A percentile compares a stretch with the other conserved stretches of the same genome.
phyloP scores from a whole-genome alignment of 2,888 invertebrate genomes.

The Standfussiana lucernea region DNA sequence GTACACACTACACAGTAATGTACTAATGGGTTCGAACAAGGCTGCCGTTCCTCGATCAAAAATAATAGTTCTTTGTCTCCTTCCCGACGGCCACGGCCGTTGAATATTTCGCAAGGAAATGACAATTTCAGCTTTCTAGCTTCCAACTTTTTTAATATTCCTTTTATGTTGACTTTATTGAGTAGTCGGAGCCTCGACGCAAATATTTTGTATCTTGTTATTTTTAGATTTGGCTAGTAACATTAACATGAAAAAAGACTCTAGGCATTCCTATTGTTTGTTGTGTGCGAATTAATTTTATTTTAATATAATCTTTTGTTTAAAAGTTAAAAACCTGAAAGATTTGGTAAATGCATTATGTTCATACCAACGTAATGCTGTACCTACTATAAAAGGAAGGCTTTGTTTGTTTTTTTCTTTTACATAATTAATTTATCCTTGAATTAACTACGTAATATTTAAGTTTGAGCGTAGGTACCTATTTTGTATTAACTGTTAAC shows the following conservation, averaged over 20 bases:
- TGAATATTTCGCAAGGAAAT: background rate
- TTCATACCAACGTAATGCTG: background rate
- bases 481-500: background rate
- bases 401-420: background rate
- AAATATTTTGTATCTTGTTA: background rate
- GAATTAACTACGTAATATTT: conserved; percentile 6
- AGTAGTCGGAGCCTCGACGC: background rate
- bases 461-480: background rate
- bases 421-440: conserved; percentile 12
- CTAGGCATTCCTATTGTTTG: background rate
- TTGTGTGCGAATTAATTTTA: background rate
- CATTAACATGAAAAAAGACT: background rate
- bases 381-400: background rate
- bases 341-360: background rate
- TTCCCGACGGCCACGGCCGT: background rate
- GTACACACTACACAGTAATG: too few relatives aligned
- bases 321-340: background rate
- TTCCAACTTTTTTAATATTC: background rate
- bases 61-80: background rate
- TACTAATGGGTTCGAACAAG: background rate
- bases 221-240: background rate
- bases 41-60: background rate
- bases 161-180: background rate
- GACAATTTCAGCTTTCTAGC: background rate
- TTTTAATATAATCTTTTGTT: background rate